A percentile compares a stretch with the other conserved stretches of the same genome.
These are phyloP conservation scores for Ictalurus furcatus DNA, from an alignment of 2,113 vertebrate species.

Conservation along the genomic window DNA sequence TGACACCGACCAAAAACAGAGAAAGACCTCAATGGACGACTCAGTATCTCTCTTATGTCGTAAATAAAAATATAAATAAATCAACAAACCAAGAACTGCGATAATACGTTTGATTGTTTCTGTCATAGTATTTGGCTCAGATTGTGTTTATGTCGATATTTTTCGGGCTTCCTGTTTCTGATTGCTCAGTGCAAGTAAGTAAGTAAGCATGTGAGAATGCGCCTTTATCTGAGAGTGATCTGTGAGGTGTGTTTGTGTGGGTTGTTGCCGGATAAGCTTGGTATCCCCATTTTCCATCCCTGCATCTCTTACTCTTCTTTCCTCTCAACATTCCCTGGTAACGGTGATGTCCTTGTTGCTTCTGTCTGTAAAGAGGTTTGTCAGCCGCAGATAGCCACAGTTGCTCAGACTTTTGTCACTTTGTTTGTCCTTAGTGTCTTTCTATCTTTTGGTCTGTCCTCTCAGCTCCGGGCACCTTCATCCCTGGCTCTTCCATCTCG, in stretches of 20 bases:
- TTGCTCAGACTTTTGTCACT: not conserved
- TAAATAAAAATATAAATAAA: slow-evolving; percentile 18
- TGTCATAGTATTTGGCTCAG: slow-evolving; percentile 57
- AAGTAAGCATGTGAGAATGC: slow-evolving; percentile 39
- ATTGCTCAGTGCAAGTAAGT: slow-evolving; percentile 9
- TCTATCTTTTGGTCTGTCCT: slow-evolving; percentile 27
- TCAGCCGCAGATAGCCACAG: slow-evolving; percentile 21
- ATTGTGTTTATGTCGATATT: not conserved
- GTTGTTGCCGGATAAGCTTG: slow-evolving; percentile 2
- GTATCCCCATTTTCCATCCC: not conserved
- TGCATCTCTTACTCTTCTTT: not conserved
- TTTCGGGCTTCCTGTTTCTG: slow-evolving; percentile 5
- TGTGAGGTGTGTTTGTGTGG: slow-evolving; percentile 29
- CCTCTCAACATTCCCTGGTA: too few relatives aligned
- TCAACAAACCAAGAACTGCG: slow-evolving; percentile 21
- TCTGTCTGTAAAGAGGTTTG: slow-evolving; percentile 13
- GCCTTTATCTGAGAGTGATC: slow-evolving; percentile 14
- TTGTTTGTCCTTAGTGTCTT: slow-evolving; percentile 30
- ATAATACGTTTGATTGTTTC: slow-evolving; percentile 52
- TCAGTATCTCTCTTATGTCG: slow-evolving; percentile 35
- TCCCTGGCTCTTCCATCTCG: slow-evolving; percentile 73
- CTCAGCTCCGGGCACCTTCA: slow-evolving; percentile 72
- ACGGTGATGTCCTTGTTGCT: not conserved
- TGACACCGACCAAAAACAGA: slow-evolving; percentile 28
- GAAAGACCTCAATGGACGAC: slow-evolving; percentile 38